Base-by-base conservation (phyloP, 2,113 vertebrate genomes). In the Meriones unguiculatus region DNA sequence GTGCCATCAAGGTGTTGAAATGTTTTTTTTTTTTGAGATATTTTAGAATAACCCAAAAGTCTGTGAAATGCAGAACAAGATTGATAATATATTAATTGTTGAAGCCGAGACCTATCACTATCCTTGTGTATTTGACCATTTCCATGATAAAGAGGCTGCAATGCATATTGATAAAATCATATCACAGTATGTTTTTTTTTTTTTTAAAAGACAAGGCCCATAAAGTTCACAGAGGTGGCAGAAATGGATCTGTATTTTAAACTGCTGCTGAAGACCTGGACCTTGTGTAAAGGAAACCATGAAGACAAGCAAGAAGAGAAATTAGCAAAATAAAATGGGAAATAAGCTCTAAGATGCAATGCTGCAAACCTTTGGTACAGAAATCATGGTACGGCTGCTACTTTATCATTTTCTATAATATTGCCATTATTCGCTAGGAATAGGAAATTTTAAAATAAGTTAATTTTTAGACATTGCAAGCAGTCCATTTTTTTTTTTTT, bases 401-500 rank as follows among this genome's bases (percentile, higher is more conserved):
- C 70, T 41, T 87, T 80, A 90, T 50, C 78, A 72, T 54, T 96
- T 94, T 93, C 65, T 91, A 35, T 67, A 95, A 77, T 87, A 67
- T 46, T 73, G 32, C 28, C 65, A 90, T 15, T 38, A 91, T 62
- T 90, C 5, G n/a, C 20, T 95, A 84, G 90, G 65, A 93, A 95
- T 28, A 67, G 80, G 25, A 50, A 76, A 62, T 65, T 95, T 96
- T n/a, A 90, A 94, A 95, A 65, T 89, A 82, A 93, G 76, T 91
- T 87, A 92, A 73, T 69, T 95, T 97, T 92, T 95, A 72, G 80
- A 92, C 90, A 92, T n/a, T 76, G 18, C 75, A n/a, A 94, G 87
- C 0, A 57, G 65, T 67, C 35, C 62, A 80, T 28, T 91, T 96
- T 46, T 46, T 46, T 46, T 46, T 46, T 96, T 64, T 94, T 96